Conservation (phyloP, 2,797 vertebrate species). For the Rhinatrema bivittatum region DNA sequence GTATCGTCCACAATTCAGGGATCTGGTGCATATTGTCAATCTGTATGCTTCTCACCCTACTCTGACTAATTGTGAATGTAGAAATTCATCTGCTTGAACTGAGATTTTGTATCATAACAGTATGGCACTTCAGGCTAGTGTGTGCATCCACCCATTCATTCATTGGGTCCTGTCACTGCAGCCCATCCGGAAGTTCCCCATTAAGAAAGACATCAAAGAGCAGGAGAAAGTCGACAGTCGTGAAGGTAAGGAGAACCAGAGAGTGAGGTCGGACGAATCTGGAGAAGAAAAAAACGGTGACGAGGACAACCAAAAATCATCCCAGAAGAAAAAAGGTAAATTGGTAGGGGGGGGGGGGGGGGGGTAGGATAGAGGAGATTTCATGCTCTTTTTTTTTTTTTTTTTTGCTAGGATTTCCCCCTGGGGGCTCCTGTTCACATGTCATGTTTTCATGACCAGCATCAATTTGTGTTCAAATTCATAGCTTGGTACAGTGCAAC, state of each 20-base stretch:
- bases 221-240: constrained; percentile 84
- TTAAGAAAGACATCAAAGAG: constrained; percentile 81
- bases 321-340: constrained; percentile 87
- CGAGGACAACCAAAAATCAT: constrained; percentile 82
- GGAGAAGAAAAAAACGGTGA: constrained; percentile 94
- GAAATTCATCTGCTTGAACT: too few relatives aligned
- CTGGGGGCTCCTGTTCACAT: too few relatives aligned
- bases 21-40: too few relatives aligned
- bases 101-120: too few relatives aligned
- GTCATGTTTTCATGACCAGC: too few relatives aligned
- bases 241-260: constrained; percentile 91
- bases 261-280: constrained; percentile 89
- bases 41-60: too few relatives aligned
- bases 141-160: too few relatives aligned
- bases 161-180: constrained; percentile 53
- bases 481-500: too few relatives aligned
- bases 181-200: constrained; percentile 64
- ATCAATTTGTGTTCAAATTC: too few relatives aligned
- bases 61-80: too few relatives aligned
- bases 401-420: neutral
- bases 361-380: neutral
- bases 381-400: constrained; percentile 27
- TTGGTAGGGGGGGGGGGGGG: neutral
- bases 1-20: too few relatives aligned
- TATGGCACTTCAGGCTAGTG: too few relatives aligned